Conservation (phyloP, 2,888 invertebrate species). For the Melanophora roralis region DNA sequence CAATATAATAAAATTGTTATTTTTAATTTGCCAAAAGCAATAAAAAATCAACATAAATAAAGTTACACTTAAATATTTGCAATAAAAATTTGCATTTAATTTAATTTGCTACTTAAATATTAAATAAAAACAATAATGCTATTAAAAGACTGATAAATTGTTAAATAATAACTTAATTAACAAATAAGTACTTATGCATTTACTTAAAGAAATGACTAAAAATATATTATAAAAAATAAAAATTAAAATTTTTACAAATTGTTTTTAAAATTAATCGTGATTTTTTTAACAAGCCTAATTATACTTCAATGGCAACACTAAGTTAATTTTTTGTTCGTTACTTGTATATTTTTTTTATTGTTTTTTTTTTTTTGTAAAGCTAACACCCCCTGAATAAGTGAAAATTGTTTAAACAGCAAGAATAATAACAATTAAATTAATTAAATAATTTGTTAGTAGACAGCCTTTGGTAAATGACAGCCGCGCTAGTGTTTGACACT, state of each 20-base stretch:
- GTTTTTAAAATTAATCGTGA: too few relatives aligned
- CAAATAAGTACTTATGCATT: neutral
- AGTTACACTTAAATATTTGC: neutral
- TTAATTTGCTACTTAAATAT: slow-evolving; percentile 10
- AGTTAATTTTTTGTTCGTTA: too few relatives aligned
- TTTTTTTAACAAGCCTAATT: neutral
- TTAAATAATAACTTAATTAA: neutral
- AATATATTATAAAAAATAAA: neutral
- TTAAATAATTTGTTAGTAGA: neutral
- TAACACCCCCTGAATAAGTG: slow-evolving; percentile 54
- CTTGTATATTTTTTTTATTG: neutral
- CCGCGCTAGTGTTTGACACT: neutral
- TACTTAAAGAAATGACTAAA: slow-evolving; percentile 25
- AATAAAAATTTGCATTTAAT: neutral
- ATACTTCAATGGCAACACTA: slow-evolving; percentile 51
- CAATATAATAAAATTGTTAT: neutral
- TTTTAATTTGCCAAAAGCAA: slow-evolving; percentile 6
- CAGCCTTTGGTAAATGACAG: slow-evolving; percentile 19
- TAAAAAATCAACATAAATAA: slow-evolving; percentile 11
- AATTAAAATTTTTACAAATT: neutral
- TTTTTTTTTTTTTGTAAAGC: slow-evolving; percentile 23
- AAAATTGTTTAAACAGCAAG: neutral
- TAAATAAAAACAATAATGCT: neutral
- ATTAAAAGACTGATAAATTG: neutral
- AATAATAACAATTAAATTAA: neutral